Percentiles rank a stretch among this genome's conserved stretches.
These are phyloP conservation scores for Ascaphus truei DNA, from an alignment of 2,113 vertebrate species.

Conservation along the genomic window DNA sequence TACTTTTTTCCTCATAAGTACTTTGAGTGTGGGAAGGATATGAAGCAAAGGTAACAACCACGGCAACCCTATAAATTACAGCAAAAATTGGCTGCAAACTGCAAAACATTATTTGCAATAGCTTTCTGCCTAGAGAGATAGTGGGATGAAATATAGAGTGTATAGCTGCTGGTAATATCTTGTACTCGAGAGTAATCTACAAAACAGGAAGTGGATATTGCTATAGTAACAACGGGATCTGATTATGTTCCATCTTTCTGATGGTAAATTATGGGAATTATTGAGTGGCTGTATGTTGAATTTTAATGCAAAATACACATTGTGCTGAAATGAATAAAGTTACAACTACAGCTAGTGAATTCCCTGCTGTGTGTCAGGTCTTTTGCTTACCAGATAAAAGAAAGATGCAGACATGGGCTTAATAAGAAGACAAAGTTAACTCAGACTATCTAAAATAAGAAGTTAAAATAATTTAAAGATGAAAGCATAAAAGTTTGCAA, in stretches of 20 bases:
- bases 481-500: background rate
- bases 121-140: background rate
- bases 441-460: background rate
- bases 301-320: conserved; percentile 1
- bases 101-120: background rate
- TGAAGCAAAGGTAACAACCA: too few relatives aligned
- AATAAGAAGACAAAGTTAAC: background rate
- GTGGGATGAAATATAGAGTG: background rate
- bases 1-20: too few relatives aligned
- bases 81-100: background rate
- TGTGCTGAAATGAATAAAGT: background rate
- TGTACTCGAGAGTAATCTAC: background rate
- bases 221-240: background rate
- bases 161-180: background rate
- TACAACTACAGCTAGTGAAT: background rate
- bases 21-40: too few relatives aligned
- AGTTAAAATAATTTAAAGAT: background rate
- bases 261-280: background rate
- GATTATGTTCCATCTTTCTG: background rate
- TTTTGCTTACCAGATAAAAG: background rate
- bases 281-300: background rate
- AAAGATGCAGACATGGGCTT: background rate
- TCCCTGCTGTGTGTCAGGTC: background rate
- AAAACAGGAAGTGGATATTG: background rate
- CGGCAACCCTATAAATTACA: too few relatives aligned